Evolutionary conservation across 2,797 vertebrate species (phyloP).

Genomic region (Taeniopygia guttata): DNA sequence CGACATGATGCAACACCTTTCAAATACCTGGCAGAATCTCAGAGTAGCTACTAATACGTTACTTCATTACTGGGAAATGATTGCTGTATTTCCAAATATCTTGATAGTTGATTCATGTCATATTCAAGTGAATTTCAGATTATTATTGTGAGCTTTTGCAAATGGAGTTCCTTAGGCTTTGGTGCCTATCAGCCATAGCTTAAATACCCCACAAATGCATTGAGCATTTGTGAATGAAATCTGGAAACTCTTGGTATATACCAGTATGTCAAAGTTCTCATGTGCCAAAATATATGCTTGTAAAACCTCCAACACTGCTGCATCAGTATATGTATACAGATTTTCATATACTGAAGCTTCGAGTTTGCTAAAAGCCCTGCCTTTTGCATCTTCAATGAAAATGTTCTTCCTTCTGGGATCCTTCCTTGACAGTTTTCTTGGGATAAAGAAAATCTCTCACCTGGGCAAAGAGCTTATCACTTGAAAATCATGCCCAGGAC

Average conservation of each 20-base stretch:
- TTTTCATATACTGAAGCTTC: background rate
- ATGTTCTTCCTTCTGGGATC: background rate
- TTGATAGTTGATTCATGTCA: background rate
- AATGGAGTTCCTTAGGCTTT: background rate
- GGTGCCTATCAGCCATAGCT: background rate
- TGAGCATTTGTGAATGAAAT: background rate
- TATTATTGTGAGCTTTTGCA: background rate
- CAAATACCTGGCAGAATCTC: background rate
- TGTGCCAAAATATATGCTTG: background rate
- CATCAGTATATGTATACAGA: background rate
- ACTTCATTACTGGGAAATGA: background rate
- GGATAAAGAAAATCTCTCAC: background rate
- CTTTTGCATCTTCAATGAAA: background rate
- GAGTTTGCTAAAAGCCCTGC: background rate
- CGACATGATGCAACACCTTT: background rate
- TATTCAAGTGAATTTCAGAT: background rate
- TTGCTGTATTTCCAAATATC: conserved; percentile 8
- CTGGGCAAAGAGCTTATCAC: background rate
- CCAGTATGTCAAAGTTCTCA: background rate
- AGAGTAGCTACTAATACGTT: background rate
- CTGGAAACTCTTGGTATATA: background rate
- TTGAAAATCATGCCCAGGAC: background rate
- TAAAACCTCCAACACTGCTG: background rate
- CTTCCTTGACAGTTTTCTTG: background rate
- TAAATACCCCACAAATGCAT: background rate